phyloP scores from a whole-genome alignment of 2,888 invertebrate species.

The Eristalis intricaria region DNA sequence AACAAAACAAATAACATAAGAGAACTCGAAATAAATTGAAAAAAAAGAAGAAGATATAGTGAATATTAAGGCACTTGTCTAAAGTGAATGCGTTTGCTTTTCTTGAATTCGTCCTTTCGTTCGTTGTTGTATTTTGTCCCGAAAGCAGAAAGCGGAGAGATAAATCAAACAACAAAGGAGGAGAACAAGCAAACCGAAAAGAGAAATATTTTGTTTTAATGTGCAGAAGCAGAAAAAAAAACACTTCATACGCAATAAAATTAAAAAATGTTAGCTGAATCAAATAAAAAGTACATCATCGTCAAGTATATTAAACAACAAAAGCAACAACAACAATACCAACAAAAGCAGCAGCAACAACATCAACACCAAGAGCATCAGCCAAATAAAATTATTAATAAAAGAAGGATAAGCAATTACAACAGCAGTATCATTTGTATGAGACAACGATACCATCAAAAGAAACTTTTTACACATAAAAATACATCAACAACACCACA shows the following conservation, averaged over 20 bases:
- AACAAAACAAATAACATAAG: too few species aligned
- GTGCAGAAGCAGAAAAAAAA: constrained; percentile 9
- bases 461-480: not conserved
- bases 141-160: not conserved
- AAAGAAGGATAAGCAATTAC: constrained; percentile 5
- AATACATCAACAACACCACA: not conserved
- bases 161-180: not conserved
- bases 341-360: constrained; percentile 15
- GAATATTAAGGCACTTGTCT: not conserved
- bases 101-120: not conserved
- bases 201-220: constrained; percentile 23
- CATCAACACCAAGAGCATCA: constrained; percentile 15
- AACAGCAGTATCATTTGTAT: not conserved
- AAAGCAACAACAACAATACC: constrained; percentile 26
- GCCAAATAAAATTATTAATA: constrained; percentile 18
- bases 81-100: not conserved
- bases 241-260: constrained; percentile 37
- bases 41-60: not conserved
- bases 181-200: not conserved
- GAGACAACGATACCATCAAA: not conserved
- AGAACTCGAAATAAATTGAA: too few species aligned
- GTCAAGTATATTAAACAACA: constrained; percentile 4
- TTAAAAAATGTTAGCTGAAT: constrained; percentile 65
- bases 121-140: too few species aligned
- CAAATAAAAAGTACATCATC: constrained; percentile 36